These are phyloP conservation scores for Anthoscopus minutus DNA, from an alignment of 2,113 vertebrate genomes.

Conservation along the genomic window DNA sequence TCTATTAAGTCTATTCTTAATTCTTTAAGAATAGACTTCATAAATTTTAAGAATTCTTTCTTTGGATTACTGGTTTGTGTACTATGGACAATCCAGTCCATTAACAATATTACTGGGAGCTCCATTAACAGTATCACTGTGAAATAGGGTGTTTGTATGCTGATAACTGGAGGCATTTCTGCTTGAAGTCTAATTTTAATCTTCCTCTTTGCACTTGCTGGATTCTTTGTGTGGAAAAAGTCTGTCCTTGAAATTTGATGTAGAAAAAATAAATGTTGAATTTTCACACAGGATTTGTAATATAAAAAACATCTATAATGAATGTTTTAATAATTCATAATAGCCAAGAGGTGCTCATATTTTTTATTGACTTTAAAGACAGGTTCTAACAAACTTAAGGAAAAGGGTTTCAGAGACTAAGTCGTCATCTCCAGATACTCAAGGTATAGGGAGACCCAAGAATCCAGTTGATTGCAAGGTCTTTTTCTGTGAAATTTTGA, in stretches of 20 bases:
- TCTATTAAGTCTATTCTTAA: no score
- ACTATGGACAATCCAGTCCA: background rate
- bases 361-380: background rate
- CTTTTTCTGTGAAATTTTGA: background rate
- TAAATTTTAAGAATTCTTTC: background rate
- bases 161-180: constrained; percentile 41
- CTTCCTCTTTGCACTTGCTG: background rate
- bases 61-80: background rate
- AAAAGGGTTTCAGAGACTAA: background rate
- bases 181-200: background rate
- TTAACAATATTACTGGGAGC: background rate
- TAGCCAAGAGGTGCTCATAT: background rate
- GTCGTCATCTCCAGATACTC: background rate
- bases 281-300: background rate
- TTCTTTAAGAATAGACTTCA: no score
- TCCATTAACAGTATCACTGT: background rate
- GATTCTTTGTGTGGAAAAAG: background rate
- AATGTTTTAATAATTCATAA: background rate
- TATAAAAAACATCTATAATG: background rate
- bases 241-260: background rate
- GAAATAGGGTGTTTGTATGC: background rate
- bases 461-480: background rate
- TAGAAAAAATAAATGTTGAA: background rate
- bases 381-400: background rate
- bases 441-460: background rate